Evolutionary conservation across 2,113 vertebrate species (phyloP).

Genomic region (Pagrus major): DNA sequence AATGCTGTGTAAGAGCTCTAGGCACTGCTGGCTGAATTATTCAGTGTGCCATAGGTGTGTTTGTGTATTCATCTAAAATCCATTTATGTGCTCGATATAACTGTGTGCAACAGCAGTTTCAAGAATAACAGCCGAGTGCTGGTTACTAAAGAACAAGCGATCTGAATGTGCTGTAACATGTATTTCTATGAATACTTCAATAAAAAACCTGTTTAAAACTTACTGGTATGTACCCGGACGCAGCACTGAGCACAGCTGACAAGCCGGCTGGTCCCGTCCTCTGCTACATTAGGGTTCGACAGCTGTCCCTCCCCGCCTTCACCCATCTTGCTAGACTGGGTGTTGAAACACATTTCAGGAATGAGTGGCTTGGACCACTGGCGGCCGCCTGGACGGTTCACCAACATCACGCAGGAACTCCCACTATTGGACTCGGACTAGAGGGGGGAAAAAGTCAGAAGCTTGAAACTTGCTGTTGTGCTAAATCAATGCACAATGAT

Average conservation of each 20-base stretch:
- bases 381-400: conserved; percentile 50
- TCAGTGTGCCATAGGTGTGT: not conserved
- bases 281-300: conserved; percentile 90
- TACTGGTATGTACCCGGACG: conserved; percentile 95
- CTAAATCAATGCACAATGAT: not conserved
- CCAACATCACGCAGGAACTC: conserved; percentile 73
- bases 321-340: conserved; percentile 83
- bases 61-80: not conserved
- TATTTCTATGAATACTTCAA: not conserved
- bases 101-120: not conserved
- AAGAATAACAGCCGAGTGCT: not conserved
- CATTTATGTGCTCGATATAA: not conserved
- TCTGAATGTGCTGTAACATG: not conserved
- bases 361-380: conserved; percentile 93
- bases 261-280: conserved; percentile 93
- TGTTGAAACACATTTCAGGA: conserved; percentile 98
- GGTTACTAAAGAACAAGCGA: not conserved
- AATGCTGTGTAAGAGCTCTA: not conserved
- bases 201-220: conserved; percentile 67
- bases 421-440: conserved; percentile 87
- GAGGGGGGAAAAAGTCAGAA: not conserved
- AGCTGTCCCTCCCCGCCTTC: conserved; percentile 87
- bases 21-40: not conserved
- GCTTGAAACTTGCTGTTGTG: not conserved
- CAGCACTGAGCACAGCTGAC: conserved; percentile 93